phyloP scores from a whole-genome alignment of 2,888 invertebrate species.

The Dicranocentrus wangi region DNA sequence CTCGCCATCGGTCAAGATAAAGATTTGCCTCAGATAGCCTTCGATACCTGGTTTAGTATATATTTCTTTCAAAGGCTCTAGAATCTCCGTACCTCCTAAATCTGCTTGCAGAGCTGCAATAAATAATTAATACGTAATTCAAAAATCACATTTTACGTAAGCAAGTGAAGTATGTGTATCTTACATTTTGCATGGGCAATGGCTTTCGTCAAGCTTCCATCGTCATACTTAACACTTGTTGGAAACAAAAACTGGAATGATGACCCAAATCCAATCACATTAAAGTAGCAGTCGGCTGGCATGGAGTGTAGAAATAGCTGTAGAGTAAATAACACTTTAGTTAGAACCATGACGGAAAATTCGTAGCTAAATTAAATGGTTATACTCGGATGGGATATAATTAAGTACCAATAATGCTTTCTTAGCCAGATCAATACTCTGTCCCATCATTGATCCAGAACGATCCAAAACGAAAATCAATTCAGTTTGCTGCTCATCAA shows the following conservation, averaged over 20 bases:
- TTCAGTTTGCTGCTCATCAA: constrained; percentile 73
- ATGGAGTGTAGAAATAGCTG: constrained; percentile 74
- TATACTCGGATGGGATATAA: background rate
- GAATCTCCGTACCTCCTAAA: constrained; percentile 74
- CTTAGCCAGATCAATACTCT: constrained; percentile 71
- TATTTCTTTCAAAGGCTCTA: constrained; percentile 73
- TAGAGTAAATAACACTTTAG: constrained; percentile 22
- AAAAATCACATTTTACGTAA: background rate
- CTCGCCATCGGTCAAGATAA: constrained; percentile 75
- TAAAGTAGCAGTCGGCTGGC: constrained; percentile 74
- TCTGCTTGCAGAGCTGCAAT: constrained; percentile 72
- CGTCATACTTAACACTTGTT: constrained; percentile 72
- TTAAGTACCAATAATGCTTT: constrained; percentile 74
- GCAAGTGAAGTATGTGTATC: background rate
- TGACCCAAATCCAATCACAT: constrained; percentile 75
- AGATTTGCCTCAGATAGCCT: constrained; percentile 73
- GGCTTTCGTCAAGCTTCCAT: constrained; percentile 68
- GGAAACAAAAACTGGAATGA: constrained; percentile 73
- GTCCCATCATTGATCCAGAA: constrained; percentile 76
- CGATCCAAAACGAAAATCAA: constrained; percentile 75
- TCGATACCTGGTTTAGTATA: constrained; percentile 68
- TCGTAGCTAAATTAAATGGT: constrained; percentile 14
- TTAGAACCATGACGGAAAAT: too few species aligned
- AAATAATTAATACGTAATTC: background rate
- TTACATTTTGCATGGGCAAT: constrained; percentile 63